Percentiles rank a stretch among this genome's conserved stretches.
Evolutionary conservation across 2,113 vertebrate species (phyloP).

Genomic region (Pollachius pollachius): DNA sequence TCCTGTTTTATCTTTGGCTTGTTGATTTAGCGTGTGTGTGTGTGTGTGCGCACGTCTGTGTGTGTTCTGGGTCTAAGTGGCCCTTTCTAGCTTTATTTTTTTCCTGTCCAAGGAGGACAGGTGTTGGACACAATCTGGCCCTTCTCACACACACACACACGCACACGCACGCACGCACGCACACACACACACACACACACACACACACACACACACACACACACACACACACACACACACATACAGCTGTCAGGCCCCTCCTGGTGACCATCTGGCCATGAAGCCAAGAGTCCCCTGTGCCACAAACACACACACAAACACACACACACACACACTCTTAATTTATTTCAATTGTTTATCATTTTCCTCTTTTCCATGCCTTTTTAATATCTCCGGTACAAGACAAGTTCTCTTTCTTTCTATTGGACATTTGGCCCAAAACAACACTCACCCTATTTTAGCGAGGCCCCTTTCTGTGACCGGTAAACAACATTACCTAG

Average conservation of each 20-base stretch:
- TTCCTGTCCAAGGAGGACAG: conserved; percentile 53
- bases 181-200: conserved; percentile 23
- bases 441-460: too few relatives aligned
- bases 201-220: conserved; percentile 21
- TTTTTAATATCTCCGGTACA: not conserved
- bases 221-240: conserved; percentile 23
- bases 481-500: too few relatives aligned
- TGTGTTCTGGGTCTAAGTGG: conserved; percentile 14
- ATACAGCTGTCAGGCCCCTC: conserved; percentile 60
- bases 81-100: conserved; percentile 36
- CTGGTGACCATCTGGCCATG: conserved; percentile 65
- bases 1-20: not conserved
- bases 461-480: too few relatives aligned
- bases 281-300: conserved; percentile 24
- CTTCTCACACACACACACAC: not conserved
- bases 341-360: not conserved
- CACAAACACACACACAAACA: conserved; percentile 1
- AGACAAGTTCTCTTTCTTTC: too few relatives aligned
- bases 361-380: conserved; percentile 4
- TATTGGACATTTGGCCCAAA: too few relatives aligned
- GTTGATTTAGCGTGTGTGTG: not conserved
- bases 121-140: conserved; percentile 55
- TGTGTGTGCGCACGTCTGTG: conserved; percentile 2
- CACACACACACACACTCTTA: conserved; percentile 4
- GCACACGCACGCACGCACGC: not conserved